Evolutionary conservation across 2,888 invertebrate genomes (phyloP).

Genomic region (Macrophya annulata): DNA sequence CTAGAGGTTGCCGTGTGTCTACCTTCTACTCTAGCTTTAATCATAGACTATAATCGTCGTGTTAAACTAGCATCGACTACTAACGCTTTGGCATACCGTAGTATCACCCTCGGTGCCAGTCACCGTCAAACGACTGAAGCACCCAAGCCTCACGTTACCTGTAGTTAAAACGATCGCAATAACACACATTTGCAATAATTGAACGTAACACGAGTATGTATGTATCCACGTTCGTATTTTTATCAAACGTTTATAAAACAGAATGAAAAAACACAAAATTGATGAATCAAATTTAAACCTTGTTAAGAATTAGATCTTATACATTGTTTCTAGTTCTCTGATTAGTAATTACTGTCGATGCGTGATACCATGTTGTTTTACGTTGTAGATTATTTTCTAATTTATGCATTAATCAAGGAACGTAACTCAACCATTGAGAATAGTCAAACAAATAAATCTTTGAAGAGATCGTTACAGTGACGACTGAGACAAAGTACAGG

Average conservation of each 20-base stretch:
- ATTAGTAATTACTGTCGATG: background rate
- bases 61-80: constrained; percentile 51
- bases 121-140: constrained; percentile 67
- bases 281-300: background rate
- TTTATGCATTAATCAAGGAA: constrained; percentile 22
- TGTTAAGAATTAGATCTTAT: background rate
- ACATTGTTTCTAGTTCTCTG: background rate
- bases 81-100: constrained; percentile 35
- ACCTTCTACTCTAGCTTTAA: constrained; percentile 15
- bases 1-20: background rate
- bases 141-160: constrained; percentile 12
- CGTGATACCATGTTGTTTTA: background rate
- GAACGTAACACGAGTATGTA: background rate
- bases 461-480: constrained; percentile 48
- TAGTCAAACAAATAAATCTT: constrained; percentile 46
- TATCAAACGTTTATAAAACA: background rate
- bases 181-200: constrained; percentile 26
- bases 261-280: background rate
- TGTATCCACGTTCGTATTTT: background rate
- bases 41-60: constrained; percentile 39
- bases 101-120: constrained; percentile 78
- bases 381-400: background rate
- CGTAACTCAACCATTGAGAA: background rate
- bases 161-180: constrained; percentile 18
- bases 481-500: constrained; percentile 47